Evolutionary conservation across 2,113 vertebrate species (phyloP), one percentile per base, ranked within the genome.

Genomic region (Lepisosteus osseus): DNA sequence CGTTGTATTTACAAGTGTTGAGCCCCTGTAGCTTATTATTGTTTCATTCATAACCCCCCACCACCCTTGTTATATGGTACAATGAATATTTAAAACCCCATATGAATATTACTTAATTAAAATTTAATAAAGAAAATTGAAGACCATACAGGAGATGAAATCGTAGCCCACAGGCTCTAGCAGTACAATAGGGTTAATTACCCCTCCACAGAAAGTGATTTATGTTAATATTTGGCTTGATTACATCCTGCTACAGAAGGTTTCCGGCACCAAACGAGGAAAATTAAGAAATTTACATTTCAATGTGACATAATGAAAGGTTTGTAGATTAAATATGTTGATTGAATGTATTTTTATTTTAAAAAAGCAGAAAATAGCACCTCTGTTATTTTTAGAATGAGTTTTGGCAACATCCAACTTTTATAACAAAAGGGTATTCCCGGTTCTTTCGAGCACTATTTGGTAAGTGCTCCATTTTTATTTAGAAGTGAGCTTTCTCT

Each of bases 141-240:
- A 65, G 62, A 5, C 62, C n/a, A 40, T 29, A 65, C 6, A 65
- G 29, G 62, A 41, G 62, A 41, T 65, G 41, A 43, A 65, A 40
- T 65, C 29, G 29, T 40, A 65, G 7, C 62, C 62, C 41, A 11
- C 62, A 41, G 62, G 62, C 62, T 29, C 62, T 65, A 11, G 17
- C 17, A 72, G 5, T 72, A 65, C 72, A 76, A 54, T 70, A 66
- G 69, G 71, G 79, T 64, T 79, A 79, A 75, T 70, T 87, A 71
- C 68, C 44, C 72, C 82, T 59, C 54, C 81, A 75, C 74, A 71
- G 74, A 3, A 69, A 47, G 29, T 73, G 70, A 80, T 80, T 75
- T 77, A 68, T 83, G 64, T 8, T 69, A 78, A 68, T 80, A 72
- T 64, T 77, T 75, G 40, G 8, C 17, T 80, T 81, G 78, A 78